Base-by-base conservation (phyloP, 1,140 invertebrate species). In the Ostrea denselamellosa region DNA sequence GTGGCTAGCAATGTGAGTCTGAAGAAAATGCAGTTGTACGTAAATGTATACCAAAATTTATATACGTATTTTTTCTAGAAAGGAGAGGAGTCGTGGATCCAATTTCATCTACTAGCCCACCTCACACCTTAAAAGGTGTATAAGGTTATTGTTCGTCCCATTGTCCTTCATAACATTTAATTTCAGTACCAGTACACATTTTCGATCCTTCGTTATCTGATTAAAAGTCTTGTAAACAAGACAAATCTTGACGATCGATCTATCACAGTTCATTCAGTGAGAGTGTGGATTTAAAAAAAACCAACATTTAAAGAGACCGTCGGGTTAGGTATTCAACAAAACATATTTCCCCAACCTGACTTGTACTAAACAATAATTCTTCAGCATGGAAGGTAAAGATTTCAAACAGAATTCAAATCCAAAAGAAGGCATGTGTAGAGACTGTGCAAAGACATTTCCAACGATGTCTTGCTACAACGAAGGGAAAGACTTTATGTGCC, bases 401-500 rank as follows among this genome's bases (percentile, higher is more conserved):
- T 22, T 54, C 5, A 83, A 22, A 52, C 52, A 83, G 19, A 52
- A 83, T 54, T n/a, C 14, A 2, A 22, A 83, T 22, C 8, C 51
- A n/a, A 52, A 84, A 14, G 19, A 84, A 34, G 51, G 54, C 22
- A n/a, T 62, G 25, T 84, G 87, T 19, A 34, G 25, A 0, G 83
- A 85, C 17, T 85, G 83, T 62, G 28, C 10, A 12, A 28, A 58
- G 25, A 56, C 53, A 14, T 85, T 85, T 58, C 28, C 53, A 22
- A 54, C 52, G 2, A 85, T 85, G 52, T 85, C 83, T 34, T 85
- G 83, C 51, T 85, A 85, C 25, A 62, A 85, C 2, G 83, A 85
- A 28, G 83, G 83, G 8, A 62, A 62, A 12, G 10, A 58, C 53
- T 56, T 58, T 17, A 22, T 54, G 25, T 85, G 83, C 62, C 83